Evolutionary conservation across 2,113 vertebrate species (phyloP).

Genomic region (Lophochroa leadbeateri): DNA sequence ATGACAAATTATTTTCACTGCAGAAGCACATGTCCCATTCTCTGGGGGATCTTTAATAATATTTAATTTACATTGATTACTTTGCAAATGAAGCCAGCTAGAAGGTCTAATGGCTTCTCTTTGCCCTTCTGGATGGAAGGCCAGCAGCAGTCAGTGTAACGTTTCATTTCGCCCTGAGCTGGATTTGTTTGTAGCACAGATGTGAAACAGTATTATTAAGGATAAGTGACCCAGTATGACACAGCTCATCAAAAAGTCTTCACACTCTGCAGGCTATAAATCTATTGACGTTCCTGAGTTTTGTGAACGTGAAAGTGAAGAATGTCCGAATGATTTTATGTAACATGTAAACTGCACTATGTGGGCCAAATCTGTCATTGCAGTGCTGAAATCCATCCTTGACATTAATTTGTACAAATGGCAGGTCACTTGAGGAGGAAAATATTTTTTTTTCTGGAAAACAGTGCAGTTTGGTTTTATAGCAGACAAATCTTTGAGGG

Average conservation of each 20-base stretch:
- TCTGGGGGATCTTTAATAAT: background rate
- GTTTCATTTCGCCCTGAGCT: background rate
- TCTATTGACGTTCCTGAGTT: background rate
- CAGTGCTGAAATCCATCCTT: background rate
- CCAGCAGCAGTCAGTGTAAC: background rate
- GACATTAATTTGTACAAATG: slow-evolving; percentile 18
- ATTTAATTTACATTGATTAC: background rate
- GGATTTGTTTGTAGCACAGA: background rate
- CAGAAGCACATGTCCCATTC: background rate
- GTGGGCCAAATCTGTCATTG: slow-evolving; percentile 21
- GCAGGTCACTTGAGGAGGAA: background rate
- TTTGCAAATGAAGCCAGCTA: background rate
- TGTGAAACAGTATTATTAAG: background rate
- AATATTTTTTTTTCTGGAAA: background rate
- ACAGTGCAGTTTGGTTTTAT: background rate
- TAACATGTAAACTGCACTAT: background rate
- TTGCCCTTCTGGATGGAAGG: background rate
- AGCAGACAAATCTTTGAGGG: background rate
- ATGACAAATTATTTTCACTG: background rate
- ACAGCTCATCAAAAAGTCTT: background rate
- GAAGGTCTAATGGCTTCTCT: background rate
- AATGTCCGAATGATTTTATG: background rate
- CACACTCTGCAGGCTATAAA: background rate
- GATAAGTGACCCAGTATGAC: background rate
- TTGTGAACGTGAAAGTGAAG: background rate